These are phyloP conservation scores for Ovis aries DNA, from an alignment of 2,113 vertebrate genomes.

Conservation along the genomic window ARS-UI_Ramb_v3.0 NC_056057.1:74991501-74992000, in stretches of 20 bases:
- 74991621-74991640: background rate
- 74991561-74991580: background rate
- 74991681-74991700: background rate
- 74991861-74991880: background rate
- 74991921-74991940: too few relatives aligned
- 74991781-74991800: background rate
- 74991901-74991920: background rate
- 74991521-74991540: background rate
- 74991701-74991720: background rate
- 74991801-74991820: background rate
- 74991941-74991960: too few relatives aligned
- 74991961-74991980: too few relatives aligned
- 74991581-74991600: background rate
- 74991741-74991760: too few relatives aligned
- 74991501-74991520: background rate
- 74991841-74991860: background rate
- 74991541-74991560: accelerated
- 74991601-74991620: background rate
- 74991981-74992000: background rate
- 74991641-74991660: background rate
- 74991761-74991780: background rate
- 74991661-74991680: background rate
- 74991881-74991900: background rate
- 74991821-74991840: background rate
- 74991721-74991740: accelerated